Base-by-base conservation (phyloP, 2,797 vertebrate species). In the Decapterus maruadsi region DNA sequence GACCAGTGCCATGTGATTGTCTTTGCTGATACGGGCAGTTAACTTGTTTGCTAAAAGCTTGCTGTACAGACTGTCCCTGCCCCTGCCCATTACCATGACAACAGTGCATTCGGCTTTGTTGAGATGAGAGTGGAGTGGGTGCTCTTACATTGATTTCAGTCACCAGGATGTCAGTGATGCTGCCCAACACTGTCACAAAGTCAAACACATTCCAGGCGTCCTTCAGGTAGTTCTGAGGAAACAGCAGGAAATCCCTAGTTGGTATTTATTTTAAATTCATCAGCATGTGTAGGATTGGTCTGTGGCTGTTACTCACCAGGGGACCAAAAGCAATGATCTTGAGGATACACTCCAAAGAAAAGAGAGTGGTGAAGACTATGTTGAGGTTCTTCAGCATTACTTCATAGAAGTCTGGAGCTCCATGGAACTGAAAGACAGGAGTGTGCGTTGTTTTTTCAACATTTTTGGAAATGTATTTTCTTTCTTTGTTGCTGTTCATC, bases 121-220 rank as follows among this genome's bases (percentile, higher is more conserved):
- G 10, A 34, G 13, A n/a, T 61, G 34, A 57, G 31, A 13, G 43
- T 19, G 34, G 10, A 31, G 9, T 14, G 10, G 9, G 40, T 65
- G 62, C 56, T 81, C 87, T 98, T 95, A 99, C 98, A 88, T 97
- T 97, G 92, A 99, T 97, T 93, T 99, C 98, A 19, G 98, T 97
- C 92, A 99, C 98, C 93, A 99, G 93, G 95, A 99, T 99, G 94
- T 99, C 98, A 75, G 98, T 99, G 91, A 99, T 98, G 96, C 98
- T 99, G 89, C 98, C 98, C 94, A 99, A 89, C 69, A 99, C 98
- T 2, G 98, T 99, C 78, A 99, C 97, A 92, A 99, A 99, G 94
- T 99, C 98, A 91, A 99, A 99, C 68, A 99, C 96, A 2, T 99
- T 99, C 98, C 98, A 99, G 87, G 98, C 97, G 13, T 99, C 98